A percentile compares a stretch with the other conserved stretches of the same genome.
Evolutionary conservation across 2,888 invertebrate genomes (phyloP).

Genomic region (Trachelus tabidus): DNA sequence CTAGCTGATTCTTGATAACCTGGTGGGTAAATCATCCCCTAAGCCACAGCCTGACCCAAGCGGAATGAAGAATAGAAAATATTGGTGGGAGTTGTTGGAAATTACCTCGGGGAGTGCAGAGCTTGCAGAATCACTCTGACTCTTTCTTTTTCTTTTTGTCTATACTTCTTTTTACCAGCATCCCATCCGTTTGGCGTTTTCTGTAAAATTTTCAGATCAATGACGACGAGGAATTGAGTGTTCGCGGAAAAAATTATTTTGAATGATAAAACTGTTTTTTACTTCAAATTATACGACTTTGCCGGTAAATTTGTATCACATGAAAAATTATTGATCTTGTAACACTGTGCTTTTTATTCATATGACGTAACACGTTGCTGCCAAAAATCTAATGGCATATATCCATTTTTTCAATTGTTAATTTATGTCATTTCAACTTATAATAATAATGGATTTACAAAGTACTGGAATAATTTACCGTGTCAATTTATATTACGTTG

Average conservation of each 20-base stretch:
- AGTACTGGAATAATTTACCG: too few species aligned
- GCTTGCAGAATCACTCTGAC: not conserved
- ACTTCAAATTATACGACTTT: not conserved
- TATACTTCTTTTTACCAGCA: not conserved
- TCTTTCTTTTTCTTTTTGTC: not conserved
- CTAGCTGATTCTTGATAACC: not conserved
- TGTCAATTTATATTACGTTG: too few species aligned
- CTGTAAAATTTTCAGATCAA: not conserved
- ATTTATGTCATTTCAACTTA: too few species aligned
- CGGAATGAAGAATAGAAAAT: not conserved
- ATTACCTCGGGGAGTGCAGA: not conserved
- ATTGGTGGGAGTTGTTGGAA: not conserved
- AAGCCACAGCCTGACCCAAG: not conserved
- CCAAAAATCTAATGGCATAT: too few species aligned
- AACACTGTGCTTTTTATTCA: too few species aligned
- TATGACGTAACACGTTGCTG: too few species aligned
- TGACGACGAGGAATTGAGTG: not conserved
- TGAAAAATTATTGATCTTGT: not conserved
- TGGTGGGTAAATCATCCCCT: not conserved
- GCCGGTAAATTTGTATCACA: not conserved
- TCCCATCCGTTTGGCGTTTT: not conserved
- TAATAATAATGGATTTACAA: too few species aligned
- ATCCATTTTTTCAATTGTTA: too few species aligned
- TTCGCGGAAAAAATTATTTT: not conserved
- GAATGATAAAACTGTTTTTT: not conserved